A percentile compares a stretch with the other conserved stretches of the same genome.
Evolutionary conservation across 2,888 invertebrate genomes (phyloP).

Genomic region (Pemphredon lugubris): DNA sequence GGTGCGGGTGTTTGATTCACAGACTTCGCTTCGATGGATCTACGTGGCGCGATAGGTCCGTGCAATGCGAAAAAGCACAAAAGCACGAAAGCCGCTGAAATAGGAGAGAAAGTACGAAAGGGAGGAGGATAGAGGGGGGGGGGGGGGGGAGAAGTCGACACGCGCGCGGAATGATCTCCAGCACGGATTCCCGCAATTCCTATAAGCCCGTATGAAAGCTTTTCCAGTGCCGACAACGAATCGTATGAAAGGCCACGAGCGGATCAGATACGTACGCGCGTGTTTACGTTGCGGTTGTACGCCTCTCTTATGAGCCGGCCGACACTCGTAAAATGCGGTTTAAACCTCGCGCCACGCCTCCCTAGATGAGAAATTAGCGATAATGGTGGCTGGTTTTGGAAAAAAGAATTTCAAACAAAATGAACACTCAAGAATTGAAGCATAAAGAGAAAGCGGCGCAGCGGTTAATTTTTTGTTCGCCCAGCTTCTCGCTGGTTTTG

Average conservation of each 20-base stretch:
- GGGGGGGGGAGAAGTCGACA: slow-evolving; percentile 19
- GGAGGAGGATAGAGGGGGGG: slow-evolving; percentile 15
- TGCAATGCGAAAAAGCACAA: background rate
- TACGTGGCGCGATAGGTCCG: no score
- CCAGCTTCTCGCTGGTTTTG: no score
- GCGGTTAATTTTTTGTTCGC: background rate
- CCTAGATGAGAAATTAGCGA: background rate
- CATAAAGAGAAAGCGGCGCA: background rate
- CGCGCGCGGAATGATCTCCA: slow-evolving; percentile 37
- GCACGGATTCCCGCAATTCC: background rate
- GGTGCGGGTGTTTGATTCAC: no score
- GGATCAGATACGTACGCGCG: background rate
- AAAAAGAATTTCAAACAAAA: background rate
- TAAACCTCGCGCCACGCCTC: no score
- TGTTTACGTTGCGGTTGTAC: background rate
- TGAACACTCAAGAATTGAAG: background rate
- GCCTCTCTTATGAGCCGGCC: no score
- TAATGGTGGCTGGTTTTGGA: background rate
- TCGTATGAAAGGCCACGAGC: no score
- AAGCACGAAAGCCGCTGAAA: slow-evolving; percentile 5
- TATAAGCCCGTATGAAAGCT: background rate
- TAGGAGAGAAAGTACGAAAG: background rate
- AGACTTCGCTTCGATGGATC: no score
- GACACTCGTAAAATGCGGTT: no score
- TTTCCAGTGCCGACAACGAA: background rate